These are phyloP conservation scores for Thyatira batis DNA, from an alignment of 2,888 invertebrate genomes.

Conservation along the genomic window DNA sequence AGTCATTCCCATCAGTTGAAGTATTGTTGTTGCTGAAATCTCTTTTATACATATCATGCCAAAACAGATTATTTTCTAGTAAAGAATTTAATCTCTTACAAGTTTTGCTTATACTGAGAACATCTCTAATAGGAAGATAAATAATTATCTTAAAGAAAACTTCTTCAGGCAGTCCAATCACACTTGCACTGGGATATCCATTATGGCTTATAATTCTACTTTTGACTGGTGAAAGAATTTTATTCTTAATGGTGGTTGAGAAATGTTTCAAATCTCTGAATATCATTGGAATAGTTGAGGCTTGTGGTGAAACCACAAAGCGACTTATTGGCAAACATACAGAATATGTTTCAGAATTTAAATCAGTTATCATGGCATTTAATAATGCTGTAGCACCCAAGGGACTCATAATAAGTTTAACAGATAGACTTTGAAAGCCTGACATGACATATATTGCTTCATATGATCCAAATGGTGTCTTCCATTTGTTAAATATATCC, in stretches of 20 bases:
- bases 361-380: constrained; percentile 56
- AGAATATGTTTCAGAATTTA: constrained; percentile 64
- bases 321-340: constrained; percentile 64
- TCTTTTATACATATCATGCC: constrained; percentile 62
- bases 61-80: constrained; percentile 53
- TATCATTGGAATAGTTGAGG: constrained; percentile 60
- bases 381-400: constrained; percentile 59
- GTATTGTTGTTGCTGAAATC: constrained; percentile 46
- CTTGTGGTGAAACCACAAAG: constrained; percentile 64
- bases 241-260: constrained; percentile 77
- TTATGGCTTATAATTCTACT: constrained; percentile 74
- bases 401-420: constrained; percentile 64
- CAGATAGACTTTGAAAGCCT: constrained; percentile 46
- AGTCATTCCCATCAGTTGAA: constrained; percentile 35
- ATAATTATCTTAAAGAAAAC: constrained; percentile 57
- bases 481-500: constrained; percentile 48
- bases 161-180: constrained; percentile 72
- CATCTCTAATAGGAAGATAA: constrained; percentile 46
- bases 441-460: constrained; percentile 53
- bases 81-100: constrained; percentile 53
- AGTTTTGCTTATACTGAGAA: constrained; percentile 56
- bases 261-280: constrained; percentile 72
- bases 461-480: constrained; percentile 46
- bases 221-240: constrained; percentile 78
- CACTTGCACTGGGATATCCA: constrained; percentile 73